A percentile compares a stretch with the other conserved stretches of the same genome.
phyloP scores from a whole-genome alignment of 2,113 vertebrate genomes.

The Anthoscopus minutus region DNA sequence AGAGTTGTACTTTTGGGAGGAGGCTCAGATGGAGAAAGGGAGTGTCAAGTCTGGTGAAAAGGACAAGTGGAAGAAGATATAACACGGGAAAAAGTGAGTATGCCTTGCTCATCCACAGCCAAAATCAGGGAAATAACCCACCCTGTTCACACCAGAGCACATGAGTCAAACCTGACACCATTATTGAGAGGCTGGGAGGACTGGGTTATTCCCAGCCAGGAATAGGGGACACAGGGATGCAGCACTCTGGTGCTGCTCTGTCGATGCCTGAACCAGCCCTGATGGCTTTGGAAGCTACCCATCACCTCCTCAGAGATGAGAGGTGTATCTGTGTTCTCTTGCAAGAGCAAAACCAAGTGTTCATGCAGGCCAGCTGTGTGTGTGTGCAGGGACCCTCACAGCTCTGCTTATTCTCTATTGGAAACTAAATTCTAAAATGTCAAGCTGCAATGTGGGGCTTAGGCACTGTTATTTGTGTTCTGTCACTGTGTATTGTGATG shows the following conservation, averaged over 20 bases:
- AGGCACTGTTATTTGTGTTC: not conserved
- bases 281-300: not conserved
- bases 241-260: not conserved
- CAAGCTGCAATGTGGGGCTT: rapidly evolving
- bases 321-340: not conserved
- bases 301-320: not conserved
- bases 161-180: not conserved
- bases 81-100: not conserved
- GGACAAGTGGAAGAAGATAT: not conserved
- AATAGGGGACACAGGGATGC: not conserved
- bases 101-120: rapidly evolving
- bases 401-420: not conserved
- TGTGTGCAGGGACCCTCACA: not conserved
- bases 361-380: not conserved
- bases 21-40: not conserved
- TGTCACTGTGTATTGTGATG: not conserved
- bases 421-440: not conserved
- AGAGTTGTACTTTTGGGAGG: not conserved
- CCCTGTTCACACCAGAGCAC: not conserved
- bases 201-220: not conserved
- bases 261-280: rapidly evolving
- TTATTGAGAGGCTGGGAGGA: not conserved
- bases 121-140: not conserved
- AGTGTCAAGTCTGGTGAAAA: not conserved
- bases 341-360: not conserved